Percentiles rank a stretch among this genome's conserved stretches.
These are phyloP conservation scores for Colossoma macropomum DNA, from an alignment of 2,113 vertebrate species.

Conservation along the genomic window DNA sequence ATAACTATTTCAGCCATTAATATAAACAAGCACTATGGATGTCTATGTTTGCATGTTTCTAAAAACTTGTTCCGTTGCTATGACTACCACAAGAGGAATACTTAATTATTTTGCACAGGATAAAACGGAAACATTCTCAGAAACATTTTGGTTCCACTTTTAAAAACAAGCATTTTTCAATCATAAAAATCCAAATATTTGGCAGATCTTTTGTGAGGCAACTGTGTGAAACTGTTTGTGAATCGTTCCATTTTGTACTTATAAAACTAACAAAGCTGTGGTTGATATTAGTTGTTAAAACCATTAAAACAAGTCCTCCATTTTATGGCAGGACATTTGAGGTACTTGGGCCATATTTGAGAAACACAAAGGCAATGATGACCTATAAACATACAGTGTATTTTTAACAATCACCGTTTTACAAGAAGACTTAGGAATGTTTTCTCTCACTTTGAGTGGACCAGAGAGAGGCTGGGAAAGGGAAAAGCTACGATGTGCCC, in stretches of 20 bases:
- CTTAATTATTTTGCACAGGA: too few relatives aligned
- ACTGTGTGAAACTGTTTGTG: constrained; percentile 29
- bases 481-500: not conserved
- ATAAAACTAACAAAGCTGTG: constrained; percentile 48
- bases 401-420: constrained; percentile 56
- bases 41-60: too few relatives aligned
- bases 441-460: constrained; percentile 54
- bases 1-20: too few relatives aligned
- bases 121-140: not conserved
- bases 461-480: too few relatives aligned
- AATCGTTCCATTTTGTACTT: constrained; percentile 21
- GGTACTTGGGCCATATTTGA: constrained; percentile 47
- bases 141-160: not conserved
- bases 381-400: constrained; percentile 58
- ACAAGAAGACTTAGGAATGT: constrained; percentile 61
- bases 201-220: not conserved
- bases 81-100: not conserved
- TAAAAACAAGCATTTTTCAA: not conserved
- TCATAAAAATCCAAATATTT: constrained; percentile 13
- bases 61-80: too few relatives aligned
- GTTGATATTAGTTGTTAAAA: constrained; percentile 55
- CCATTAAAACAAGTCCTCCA: constrained; percentile 25
- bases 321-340: constrained; percentile 51
- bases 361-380: constrained; percentile 52
- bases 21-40: not conserved